Conservation (phyloP, 2,113 vertebrate species). For the Pelobates fuscus region DNA sequence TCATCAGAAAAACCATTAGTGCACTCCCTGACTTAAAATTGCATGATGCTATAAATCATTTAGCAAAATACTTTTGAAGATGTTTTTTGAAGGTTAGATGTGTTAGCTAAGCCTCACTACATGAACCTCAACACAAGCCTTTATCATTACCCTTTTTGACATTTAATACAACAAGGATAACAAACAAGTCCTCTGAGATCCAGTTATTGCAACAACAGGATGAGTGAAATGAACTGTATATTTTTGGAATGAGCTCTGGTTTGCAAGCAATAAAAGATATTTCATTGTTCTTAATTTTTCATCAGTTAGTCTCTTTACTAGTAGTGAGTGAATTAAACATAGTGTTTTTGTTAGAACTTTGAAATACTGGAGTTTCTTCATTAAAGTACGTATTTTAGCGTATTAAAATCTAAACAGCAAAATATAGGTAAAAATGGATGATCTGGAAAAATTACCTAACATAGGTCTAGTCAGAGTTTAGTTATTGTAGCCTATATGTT, state of each 20-base stretch:
- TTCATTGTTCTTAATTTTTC: constrained; percentile 63
- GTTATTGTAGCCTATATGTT: no score
- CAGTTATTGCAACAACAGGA: constrained; percentile 65
- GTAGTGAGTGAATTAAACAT: background rate
- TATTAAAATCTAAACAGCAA: no score
- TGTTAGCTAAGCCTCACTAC: constrained; percentile 68
- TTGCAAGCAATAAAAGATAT: constrained; percentile 59
- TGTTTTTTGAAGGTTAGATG: constrained; percentile 71
- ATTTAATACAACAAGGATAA: constrained; percentile 77
- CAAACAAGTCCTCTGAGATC: constrained; percentile 67
- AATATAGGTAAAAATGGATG: no score
- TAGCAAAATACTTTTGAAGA: constrained; percentile 72
- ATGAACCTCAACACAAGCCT: constrained; percentile 51
- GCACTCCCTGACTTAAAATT: constrained; percentile 86
- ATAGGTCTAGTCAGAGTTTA: no score
- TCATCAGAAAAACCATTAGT: constrained; percentile 83
- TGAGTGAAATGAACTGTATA: constrained; percentile 50
- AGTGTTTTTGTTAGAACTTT: background rate
- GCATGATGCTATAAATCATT: constrained; percentile 91
- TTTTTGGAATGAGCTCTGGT: constrained; percentile 54
- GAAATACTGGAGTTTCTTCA: background rate
- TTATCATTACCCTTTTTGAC: constrained; percentile 66
- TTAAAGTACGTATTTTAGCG: no score
- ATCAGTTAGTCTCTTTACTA: background rate
- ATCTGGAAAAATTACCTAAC: no score